phyloP scores from a whole-genome alignment of 2,888 invertebrate genomes.

The Orthosia gothica region DNA sequence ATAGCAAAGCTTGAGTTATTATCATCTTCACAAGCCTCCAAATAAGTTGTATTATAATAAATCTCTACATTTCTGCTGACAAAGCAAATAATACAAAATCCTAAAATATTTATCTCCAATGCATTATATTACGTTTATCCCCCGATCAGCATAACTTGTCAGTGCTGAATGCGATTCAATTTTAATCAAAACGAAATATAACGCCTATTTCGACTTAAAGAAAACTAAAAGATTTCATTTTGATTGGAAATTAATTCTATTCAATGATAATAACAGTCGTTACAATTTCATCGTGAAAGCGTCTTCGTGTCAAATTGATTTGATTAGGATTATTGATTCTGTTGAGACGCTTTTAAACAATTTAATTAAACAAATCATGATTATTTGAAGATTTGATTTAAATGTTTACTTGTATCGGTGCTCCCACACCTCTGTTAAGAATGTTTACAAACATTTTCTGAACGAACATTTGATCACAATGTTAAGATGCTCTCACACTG shows the following conservation, averaged over 20 bases:
- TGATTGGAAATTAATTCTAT: conserved; percentile 59
- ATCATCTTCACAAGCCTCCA: conserved; percentile 10
- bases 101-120: conserved; percentile 18
- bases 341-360: conserved; percentile 6
- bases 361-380: background rate
- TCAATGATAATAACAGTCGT: conserved; percentile 49
- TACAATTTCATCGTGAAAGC: conserved; percentile 30
- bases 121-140: conserved; percentile 21
- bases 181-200: conserved; percentile 22
- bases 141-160: conserved; percentile 21
- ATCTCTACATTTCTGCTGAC: background rate
- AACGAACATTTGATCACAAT: no score
- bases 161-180: conserved; percentile 35
- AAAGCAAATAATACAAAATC: conserved; percentile 7
- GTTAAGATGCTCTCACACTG: no score
- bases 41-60: conserved; percentile 20
- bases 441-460: no score
- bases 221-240: conserved; percentile 38
- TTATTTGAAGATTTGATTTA: background rate
- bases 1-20: conserved; percentile 16
- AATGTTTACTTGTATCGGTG: no score
- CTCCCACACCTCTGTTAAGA: no score
- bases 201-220: conserved; percentile 19
- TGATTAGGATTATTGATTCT: conserved; percentile 51
- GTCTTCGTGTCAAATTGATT: conserved; percentile 44